Conservation (phyloP, 2,888 invertebrate species). For the Drosophila sordidula region DNA sequence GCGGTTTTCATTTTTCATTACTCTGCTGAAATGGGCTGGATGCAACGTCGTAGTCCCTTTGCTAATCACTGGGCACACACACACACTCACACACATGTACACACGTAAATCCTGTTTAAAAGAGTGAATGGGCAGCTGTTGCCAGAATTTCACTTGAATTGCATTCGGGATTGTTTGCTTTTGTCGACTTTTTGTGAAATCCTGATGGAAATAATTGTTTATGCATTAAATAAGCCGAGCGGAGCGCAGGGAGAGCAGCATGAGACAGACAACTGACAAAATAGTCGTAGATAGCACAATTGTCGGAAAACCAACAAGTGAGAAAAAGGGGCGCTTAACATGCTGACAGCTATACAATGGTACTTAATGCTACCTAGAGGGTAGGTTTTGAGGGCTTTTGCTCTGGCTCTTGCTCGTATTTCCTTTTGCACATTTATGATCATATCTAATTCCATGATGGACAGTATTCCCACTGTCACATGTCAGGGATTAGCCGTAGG, state of each 20-base stretch:
- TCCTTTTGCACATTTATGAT: conserved; percentile 76
- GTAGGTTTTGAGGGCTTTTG: conserved; percentile 43
- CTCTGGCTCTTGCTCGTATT: conserved; percentile 21
- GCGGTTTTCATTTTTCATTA: conserved; percentile 61
- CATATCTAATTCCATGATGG: conserved; percentile 79
- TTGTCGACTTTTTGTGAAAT: conserved; percentile 79
- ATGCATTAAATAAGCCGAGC: conserved; percentile 82
- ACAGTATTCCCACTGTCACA: conserved; percentile 68
- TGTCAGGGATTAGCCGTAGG: conserved; percentile 72
- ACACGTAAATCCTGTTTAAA: conserved; percentile 67
- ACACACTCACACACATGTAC: not conserved
- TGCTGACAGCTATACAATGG: conserved; percentile 76
- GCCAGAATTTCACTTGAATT: conserved; percentile 49
- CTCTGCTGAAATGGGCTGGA: conserved; percentile 21
- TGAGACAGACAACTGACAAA: conserved; percentile 75
- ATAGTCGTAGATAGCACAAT: conserved; percentile 59
- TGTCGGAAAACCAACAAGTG: conserved; percentile 68
- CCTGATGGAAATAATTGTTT: conserved; percentile 82
- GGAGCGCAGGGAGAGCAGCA: conserved; percentile 47
- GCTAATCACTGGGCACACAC: conserved; percentile 61
- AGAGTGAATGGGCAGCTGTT: conserved; percentile 55
- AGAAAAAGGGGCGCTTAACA: conserved; percentile 71
- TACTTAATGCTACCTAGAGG: conserved; percentile 64
- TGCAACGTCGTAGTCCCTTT: conserved; percentile 24
- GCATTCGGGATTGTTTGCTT: conserved; percentile 70